Evolutionary conservation across 2,113 vertebrate genomes (phyloP), one percentile per base, ranked within the genome.

Genomic region (Cinclus cinclus): DNA sequence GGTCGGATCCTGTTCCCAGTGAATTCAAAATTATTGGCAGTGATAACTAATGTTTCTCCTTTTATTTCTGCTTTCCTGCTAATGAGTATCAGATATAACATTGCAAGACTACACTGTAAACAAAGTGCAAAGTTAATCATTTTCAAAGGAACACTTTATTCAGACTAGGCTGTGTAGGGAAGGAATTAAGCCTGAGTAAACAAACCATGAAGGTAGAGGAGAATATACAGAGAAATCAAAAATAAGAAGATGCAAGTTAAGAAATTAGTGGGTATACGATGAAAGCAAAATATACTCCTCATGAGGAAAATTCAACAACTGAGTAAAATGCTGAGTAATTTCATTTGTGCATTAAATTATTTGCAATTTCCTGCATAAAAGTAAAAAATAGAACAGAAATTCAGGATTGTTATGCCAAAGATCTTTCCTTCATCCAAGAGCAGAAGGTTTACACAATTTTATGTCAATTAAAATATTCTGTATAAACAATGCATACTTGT

Each of bases 241-340:
- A 95, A 90, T 37, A 60, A 80, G 65, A 86, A 83, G 79, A 60
- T 47, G 33, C 15, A 50, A 63, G 58, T 73, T 64, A 33, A 85
- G 90, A 94, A 76, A 80, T 42, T 41, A 59, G 14, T 58, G 65
- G n/a, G 30, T 94, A 58, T 89, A 67, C 70, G 21, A 69, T 52
- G 44, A 89, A 92, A 71, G 55, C 50, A 85, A 79, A 95, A 82
- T 76, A 70, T 37, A 69, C 20, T 2, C 13, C 65, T 94, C 92
- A 81, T 4, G 9, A 94, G 90, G 58, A 92, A 93, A 95, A 90
- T 68, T 83, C 89, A 76, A 63, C 19, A 11, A 82, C 4, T 64
- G 74, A 86, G 69, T 65, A 95, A 97, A 89, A 96, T 89, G 92
- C 94, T 96, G 96, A 97, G 89, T 96, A 96, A 97, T 96, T 96